Base-by-base conservation (phyloP, 2,888 invertebrate genomes). In the Miltochrista miniata region DNA sequence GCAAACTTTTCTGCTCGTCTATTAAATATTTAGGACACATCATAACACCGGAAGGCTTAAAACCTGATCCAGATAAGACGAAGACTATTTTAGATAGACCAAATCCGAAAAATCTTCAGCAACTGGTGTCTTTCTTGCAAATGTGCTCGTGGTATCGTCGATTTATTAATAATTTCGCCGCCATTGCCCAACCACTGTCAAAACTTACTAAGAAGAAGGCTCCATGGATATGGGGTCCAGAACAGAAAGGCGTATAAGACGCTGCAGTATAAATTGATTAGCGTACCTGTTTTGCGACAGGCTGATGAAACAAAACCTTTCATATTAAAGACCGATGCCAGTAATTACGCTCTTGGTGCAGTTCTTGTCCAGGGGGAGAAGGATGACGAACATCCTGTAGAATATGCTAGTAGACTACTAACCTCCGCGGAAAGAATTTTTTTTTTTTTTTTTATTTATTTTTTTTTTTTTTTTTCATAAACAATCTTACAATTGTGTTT, bases 91-190 rank as follows among this genome's bases (percentile, higher is more conserved):
- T 54, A 7, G 50, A 55, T 1, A 52, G 51, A 35, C 34, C 43
- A 29, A 29, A 7, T 1, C 61, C 61, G 1, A 43, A 1, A 31
- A 58, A 54, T 33, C 41, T 58, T 1, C 41, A 52, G 31, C 48
- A 59, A 1, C 13, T 58, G 0, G 13, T 40, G 33, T 46, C 48
- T 0, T 56, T 56, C 29, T 12, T 56, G 2, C 49, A 51, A 40
- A 62, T 56, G 1, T 64, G 62, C 35, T 56, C 61, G 0, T 73
- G 70, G 70, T 70, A 61, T 13, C 43, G 69, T 0, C 56, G 61
- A 2, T 70, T 70, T 36, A 60, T 70, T 2, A 51, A 58, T 0
- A 37, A 61, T 0, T 69, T 66, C 31, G 48, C 64, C 0, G 35
- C 56, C 0, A 33, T 65, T 7, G 59, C 67, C 0, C 40, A 50